Evolutionary conservation across 2,888 invertebrate species (phyloP), one percentile per base, ranked within the genome.

Genomic region (Enchytraeus crypticus): DNA sequence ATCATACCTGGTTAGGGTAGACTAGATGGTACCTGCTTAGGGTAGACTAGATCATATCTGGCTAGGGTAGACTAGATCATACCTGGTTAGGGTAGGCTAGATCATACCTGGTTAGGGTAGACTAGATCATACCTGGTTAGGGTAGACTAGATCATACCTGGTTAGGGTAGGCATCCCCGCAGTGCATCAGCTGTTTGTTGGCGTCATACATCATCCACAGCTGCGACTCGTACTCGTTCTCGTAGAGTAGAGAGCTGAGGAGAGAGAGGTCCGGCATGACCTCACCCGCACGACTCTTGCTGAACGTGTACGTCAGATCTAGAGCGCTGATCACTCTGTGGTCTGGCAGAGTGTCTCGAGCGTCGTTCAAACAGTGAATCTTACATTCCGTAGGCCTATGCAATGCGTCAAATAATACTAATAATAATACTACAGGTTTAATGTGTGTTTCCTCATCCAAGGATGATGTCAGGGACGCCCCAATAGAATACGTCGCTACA

Each of bases 191-290:
- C 74, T 90, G 88, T 80, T 97, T 97, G 79, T 90, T 90, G 61
- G 83, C 81, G 80, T 95, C 92, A 81, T 88, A 97, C 64, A 97
- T 74, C 88, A 95, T 90, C 93, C 96, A 96, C 78, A 97, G 83
- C 80, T 97, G 93, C 5, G 92, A 88, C 81, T 97, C 96, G 77
- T 88, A 92, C 80, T 95, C 93, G 0, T 88, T 89, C 80, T 98
- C 97, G 78, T 98, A 98, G 46, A 98, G 82, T 74, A 90, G 84
- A 73, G 90, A 87, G 77, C 89, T 89, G 43, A 98, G 83, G 61
- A 90, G 74, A 0, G 91, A 85, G 63, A 88, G 72, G 64, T 75
- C 75, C 8, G 75, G 73, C 30, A 68, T 72, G 46, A 78, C 73
- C 80, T 95, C 95, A 2, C 88, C 87, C 0, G 86, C 82, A 77